Percentiles rank a stretch among this genome's conserved stretches.
phyloP scores from a whole-genome alignment of 2,888 invertebrate genomes.

The Euplagia quadripunctaria region DNA sequence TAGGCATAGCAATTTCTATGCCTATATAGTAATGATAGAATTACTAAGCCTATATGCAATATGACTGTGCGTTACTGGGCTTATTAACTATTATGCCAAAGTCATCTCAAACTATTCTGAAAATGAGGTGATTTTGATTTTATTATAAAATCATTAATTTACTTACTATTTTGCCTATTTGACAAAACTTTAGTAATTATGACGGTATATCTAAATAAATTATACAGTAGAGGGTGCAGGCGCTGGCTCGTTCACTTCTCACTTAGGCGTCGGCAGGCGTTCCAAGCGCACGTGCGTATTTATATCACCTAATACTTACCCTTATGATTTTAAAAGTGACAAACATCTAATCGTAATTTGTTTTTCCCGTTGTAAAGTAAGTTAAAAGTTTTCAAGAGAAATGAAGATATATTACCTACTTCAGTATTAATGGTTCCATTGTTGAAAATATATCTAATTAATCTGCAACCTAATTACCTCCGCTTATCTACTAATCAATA shows the following conservation, averaged over 20 bases:
- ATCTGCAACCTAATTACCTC: neutral
- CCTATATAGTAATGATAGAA: neutral
- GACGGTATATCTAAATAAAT: too few relatives aligned
- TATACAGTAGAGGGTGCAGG: too few relatives aligned
- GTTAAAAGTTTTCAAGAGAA: neutral
- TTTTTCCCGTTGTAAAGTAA: neutral
- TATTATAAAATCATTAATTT: too few relatives aligned
- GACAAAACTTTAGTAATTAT: too few relatives aligned
- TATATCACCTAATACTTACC: too few relatives aligned
- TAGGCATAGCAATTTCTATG: neutral
- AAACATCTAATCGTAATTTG: neutral
- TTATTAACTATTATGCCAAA: neutral
- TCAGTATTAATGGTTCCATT: neutral
- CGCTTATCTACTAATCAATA: constrained; percentile 2
- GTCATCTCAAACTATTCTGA: too few relatives aligned
- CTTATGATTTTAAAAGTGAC: too few relatives aligned
- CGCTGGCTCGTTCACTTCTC: too few relatives aligned
- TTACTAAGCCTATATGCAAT: neutral
- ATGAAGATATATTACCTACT: neutral
- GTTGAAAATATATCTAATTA: neutral
- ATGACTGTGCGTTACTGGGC: neutral
- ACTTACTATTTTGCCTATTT: too few relatives aligned
- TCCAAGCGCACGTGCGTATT: too few relatives aligned
- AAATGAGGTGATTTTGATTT: too few relatives aligned
- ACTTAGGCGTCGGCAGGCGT: too few relatives aligned